These are phyloP conservation scores for Sakesphorus luctuosus DNA, from an alignment of 2,113 vertebrate species.

Conservation along the genomic window DNA sequence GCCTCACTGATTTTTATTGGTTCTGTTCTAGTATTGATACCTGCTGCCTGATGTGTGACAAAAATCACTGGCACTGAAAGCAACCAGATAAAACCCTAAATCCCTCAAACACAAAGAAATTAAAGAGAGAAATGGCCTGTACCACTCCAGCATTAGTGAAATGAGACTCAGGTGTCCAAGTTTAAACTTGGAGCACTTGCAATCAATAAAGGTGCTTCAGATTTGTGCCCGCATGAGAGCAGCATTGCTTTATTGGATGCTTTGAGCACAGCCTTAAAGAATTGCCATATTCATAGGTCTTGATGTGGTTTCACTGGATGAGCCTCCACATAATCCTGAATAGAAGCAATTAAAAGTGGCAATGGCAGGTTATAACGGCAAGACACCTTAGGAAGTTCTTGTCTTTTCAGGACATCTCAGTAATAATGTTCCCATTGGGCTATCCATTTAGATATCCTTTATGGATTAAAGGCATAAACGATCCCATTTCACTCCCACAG, in stretches of 20 bases:
- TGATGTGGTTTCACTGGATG: not conserved
- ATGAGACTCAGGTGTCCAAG: not conserved
- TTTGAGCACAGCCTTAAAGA: not conserved
- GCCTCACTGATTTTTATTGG: not conserved
- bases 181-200: not conserved
- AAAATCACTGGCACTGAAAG: not conserved
- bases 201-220: not conserved
- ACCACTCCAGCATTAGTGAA: not conserved
- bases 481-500: not conserved
- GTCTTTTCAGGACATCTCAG: not conserved
- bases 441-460: not conserved
- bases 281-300: not conserved
- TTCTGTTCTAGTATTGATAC: not conserved
- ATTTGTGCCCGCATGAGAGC: not conserved
- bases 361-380: not conserved
- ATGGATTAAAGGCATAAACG: not conserved
- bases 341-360: not conserved
- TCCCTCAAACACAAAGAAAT: not conserved
- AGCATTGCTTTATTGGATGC: not conserved
- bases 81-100: not conserved
- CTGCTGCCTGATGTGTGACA: not conserved
- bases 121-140: not conserved
- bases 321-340: not conserved
- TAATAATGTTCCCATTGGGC: not conserved
- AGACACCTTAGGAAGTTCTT: not conserved